Evolutionary conservation across 2,113 vertebrate species (phyloP), one percentile per base, ranked within the genome.

Genomic region (Bubo scandiacus): DNA sequence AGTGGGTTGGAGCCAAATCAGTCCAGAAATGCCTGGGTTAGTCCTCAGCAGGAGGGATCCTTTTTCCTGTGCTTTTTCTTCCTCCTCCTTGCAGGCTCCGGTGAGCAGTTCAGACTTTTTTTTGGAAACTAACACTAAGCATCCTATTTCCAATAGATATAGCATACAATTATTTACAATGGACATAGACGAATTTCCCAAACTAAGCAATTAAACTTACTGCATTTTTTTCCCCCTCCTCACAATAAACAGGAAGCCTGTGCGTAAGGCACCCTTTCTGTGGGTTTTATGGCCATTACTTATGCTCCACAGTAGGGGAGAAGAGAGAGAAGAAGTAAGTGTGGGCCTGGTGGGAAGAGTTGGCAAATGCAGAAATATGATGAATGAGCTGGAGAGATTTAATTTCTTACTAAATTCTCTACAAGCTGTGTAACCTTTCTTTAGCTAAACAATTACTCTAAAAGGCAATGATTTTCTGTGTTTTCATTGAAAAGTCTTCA

Each of bases 361-460:
- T 96, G 96, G 96, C 94, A 96, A 97, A 97, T 95, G 85, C 86
- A 95, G 94, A 97, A 96, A 96, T 95, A 96, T 91, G 85, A 97
- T 97, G 91, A 97, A 97, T 94, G 93, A 89, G 92, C 96, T 96
- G 82, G 93, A 94, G 95, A 96, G 94, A 96, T 93, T 97, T 96
- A 94, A 96, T 96, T 97, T 97, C 95, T 96, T 96, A 68, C 93
- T 95, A 96, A 97, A 97, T 93, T 97, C 96, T 97, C 90, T 81
- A 95, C 90, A 96, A 96, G 96, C 95, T 92, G 63, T 87, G 86
- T 97, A 97, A 88, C 43, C 82, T 75, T 97, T 93, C 84, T 90
- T 94, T 93, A 79, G 94, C 85, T 96, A 95, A 97, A 85, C 62
- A 65, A 67, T 92, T 94, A 92, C 91, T 96, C 92, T 87, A 91